These are phyloP conservation scores for Polylopha cassiicola DNA, from an alignment of 2,888 invertebrate species.

Conservation along the genomic window DNA sequence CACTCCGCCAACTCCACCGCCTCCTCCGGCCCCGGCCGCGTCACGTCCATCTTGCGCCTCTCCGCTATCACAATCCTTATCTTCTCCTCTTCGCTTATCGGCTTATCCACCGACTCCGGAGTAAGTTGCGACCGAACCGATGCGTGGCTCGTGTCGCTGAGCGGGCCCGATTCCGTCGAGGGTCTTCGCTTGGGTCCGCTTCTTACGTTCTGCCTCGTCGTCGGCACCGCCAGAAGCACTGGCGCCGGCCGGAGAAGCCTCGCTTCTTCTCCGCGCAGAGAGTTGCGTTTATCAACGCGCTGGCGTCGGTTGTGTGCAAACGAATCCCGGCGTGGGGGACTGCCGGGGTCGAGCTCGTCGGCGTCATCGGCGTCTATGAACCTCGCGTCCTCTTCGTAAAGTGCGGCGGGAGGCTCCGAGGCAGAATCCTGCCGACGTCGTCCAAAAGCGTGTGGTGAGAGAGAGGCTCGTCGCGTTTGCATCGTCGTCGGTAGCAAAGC, in stretches of 20 bases:
- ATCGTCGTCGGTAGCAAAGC: slow-evolving; percentile 70
- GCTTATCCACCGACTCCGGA: slow-evolving; percentile 41
- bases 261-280: slow-evolving; percentile 65
- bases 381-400: slow-evolving; percentile 74
- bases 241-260: slow-evolving; percentile 61
- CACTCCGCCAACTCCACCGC: slow-evolving; percentile 63
- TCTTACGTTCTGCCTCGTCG: slow-evolving; percentile 49
- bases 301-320: slow-evolving; percentile 71
- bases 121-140: slow-evolving; percentile 41
- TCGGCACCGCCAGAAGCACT: slow-evolving; percentile 58
- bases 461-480: slow-evolving; percentile 76
- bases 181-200: slow-evolving; percentile 44
- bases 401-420: slow-evolving; percentile 59
- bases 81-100: slow-evolving; percentile 69
- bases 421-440: slow-evolving; percentile 71
- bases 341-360: slow-evolving; percentile 68
- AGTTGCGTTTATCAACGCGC: slow-evolving; percentile 63
- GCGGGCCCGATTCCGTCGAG: slow-evolving; percentile 52
- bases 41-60: slow-evolving; percentile 75
- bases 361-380: slow-evolving; percentile 78
- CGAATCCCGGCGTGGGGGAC: slow-evolving; percentile 65
- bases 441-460: slow-evolving; percentile 71
- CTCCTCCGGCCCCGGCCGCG: slow-evolving; percentile 54
- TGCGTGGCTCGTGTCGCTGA: slow-evolving; percentile 45
- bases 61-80: slow-evolving; percentile 80